Evolutionary conservation across 2,797 vertebrate genomes (phyloP).

Genomic region (Emys orbicularis): DNA sequence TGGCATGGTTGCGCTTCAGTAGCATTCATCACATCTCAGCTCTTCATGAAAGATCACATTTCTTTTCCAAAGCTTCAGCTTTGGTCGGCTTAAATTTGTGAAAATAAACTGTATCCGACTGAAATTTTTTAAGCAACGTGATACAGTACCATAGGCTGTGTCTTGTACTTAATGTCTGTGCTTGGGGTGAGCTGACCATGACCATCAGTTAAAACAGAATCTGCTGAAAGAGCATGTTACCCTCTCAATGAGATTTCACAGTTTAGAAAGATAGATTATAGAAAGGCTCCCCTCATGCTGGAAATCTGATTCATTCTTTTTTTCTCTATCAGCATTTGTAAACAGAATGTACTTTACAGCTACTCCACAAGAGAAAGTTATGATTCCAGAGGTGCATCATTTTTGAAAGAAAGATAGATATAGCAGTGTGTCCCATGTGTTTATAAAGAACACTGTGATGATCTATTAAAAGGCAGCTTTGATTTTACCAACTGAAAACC

Average conservation of each 20-base stretch:
- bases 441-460: not conserved
- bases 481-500: not conserved
- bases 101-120: not conserved
- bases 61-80: not conserved
- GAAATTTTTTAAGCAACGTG: not conserved
- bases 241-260: not conserved
- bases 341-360: not conserved
- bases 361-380: fast-evolving
- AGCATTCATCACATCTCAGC: not conserved
- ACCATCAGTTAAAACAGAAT: not conserved
- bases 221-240: not conserved
- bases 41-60: not conserved
- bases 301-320: not conserved
- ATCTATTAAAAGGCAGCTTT: not conserved
- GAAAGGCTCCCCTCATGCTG: not conserved
- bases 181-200: not conserved
- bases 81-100: not conserved
- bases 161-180: not conserved
- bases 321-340: not conserved
- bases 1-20: not conserved
- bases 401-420: not conserved
- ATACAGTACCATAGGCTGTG: not conserved
- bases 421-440: not conserved
- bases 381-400: not conserved
- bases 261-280: not conserved